Percentiles rank a stretch among this genome's conserved stretches.
Conservation (phyloP, 2,888 invertebrate genomes). For the Archips crataeganus region DNA sequence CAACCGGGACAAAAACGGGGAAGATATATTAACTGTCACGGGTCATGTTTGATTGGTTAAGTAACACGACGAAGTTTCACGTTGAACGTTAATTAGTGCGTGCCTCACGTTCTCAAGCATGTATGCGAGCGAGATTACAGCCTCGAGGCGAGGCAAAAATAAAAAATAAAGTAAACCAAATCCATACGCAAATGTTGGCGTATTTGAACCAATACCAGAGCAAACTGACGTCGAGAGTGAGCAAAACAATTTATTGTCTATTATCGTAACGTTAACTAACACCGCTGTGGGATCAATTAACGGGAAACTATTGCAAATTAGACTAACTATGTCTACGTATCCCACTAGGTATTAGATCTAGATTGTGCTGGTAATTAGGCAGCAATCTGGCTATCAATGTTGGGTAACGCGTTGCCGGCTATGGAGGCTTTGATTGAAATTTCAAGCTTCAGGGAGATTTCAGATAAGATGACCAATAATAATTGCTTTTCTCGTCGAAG, state of each 20-base stretch:
- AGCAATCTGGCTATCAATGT: slow-evolving; percentile 51
- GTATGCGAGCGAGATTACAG: slow-evolving; percentile 68
- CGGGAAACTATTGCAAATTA: slow-evolving; percentile 82
- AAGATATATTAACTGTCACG: slow-evolving; percentile 64
- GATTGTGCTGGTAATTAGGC: slow-evolving; percentile 62
- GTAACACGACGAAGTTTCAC: slow-evolving; percentile 77
- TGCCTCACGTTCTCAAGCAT: slow-evolving; percentile 76
- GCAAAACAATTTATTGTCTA: slow-evolving; percentile 83
- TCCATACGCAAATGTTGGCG: slow-evolving; percentile 2
- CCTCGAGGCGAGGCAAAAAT: slow-evolving; percentile 54
- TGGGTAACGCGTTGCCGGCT: slow-evolving; percentile 43
- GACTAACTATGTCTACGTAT: slow-evolving; percentile 69
- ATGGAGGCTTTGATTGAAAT: slow-evolving; percentile 40
- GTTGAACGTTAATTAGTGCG: slow-evolving; percentile 84
- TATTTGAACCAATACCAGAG: slow-evolving; percentile 52
- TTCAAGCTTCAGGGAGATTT: slow-evolving; percentile 32
- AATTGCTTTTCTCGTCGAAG: slow-evolving; percentile 4
- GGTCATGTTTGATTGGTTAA: slow-evolving; percentile 70
- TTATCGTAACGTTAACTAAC: slow-evolving; percentile 72
- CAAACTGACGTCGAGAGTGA: slow-evolving; percentile 72
- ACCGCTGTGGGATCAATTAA: slow-evolving; percentile 79
- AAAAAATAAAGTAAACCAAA: slow-evolving; percentile 52
- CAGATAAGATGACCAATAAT: slow-evolving; percentile 20
- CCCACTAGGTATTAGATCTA: slow-evolving; percentile 66
- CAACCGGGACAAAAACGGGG: slow-evolving; percentile 58